Base-by-base conservation (phyloP, 1,140 invertebrate species). In the Aphaenogaster floridana region DNA sequence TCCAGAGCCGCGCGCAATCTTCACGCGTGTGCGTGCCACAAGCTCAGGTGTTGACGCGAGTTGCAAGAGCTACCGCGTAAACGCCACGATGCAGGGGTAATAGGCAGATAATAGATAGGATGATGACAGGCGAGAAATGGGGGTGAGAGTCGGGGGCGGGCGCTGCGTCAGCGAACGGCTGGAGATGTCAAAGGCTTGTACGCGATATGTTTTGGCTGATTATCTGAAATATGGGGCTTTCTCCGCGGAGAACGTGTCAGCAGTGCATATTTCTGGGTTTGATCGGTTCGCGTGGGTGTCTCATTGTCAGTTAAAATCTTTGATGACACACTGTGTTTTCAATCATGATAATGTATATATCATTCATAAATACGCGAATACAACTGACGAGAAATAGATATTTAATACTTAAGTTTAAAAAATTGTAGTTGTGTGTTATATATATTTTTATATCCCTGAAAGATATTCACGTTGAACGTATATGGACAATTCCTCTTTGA, bases 111-210 rank as follows among this genome's bases (percentile, higher is more conserved):
- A 94, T 94, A 86, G 92, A 89, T 91, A 88, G 74, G 77, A 83
- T 92, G 93, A 94, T 94, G 92, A 94, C 93, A 94, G 92, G 79
- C 92, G 87, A 87, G 88, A 42, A 17, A 78, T 84, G 81, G 39
- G 87, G 84, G 83, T 89, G 87, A 86, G 57, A 86, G 61, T 88
- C 89, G 59, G 48, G 52, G 81, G 79, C 21, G 61, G 81, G 79
- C 21, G 61, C 68, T 28, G n/a, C 63, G 45, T 39, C 54, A 63
- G 17, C 21, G 11, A 61, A 9, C 79, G 3, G 36, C 34, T 39
- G 39, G 68, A 52, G 42, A 84, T 21, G 54, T 84, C 80, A 84
- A 84, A 84, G 80, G 80, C 54, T 59, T 39, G 64, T 48, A 17
- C 7, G 28, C 28, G 42, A 72, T 45, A 61, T 48, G 28, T 83